Base-by-base conservation (phyloP, 2,888 invertebrate species). In the Caenorhabditis virilis region DNA sequence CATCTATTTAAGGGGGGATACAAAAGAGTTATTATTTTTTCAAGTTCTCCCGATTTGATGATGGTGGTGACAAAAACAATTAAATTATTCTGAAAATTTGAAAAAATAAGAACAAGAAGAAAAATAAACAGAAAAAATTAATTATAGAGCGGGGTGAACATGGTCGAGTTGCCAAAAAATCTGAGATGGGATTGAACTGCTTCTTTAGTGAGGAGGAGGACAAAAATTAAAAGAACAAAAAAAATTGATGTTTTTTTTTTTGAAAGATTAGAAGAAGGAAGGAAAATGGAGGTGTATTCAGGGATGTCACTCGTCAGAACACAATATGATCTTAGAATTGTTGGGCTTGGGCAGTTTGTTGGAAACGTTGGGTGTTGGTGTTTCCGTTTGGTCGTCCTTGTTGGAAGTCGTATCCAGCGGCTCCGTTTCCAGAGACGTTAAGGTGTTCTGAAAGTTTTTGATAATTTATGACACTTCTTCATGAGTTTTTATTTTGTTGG, bases 271-370 rank as follows among this genome's bases (percentile, higher is more conserved):
- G 50, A 51, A 48, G 47, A 50, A 56, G 51, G 46, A 56, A 58
- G 47, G 49, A 56, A 56, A 55, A 22, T 36, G 22, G 26, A 42
- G 64, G 59, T 58, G 11, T 20, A 52, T 55, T 64, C 59, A 50
- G 59, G 26, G 54, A 54, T 26, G 46, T 47, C 43, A 35, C 20
- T 35, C 22, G 41, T 41, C 47, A 49, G 57, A 38, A 35, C n/a
- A 35, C 36, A 46, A 15, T 26, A 22, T 27, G 47, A 33, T 15
- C 49, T 54, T 61, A 69, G 61, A 54, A 75, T 45, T 75, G 68
- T 55, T 74, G 74, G 23, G 68, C 55, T 41, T 73, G 74, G 33
- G 67, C 69, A 54, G 69, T 27, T 47, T 64, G 69, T 39, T 69
- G 66, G 43, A 47, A 65, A 33, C 65, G 72, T 46, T 72, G 69